Conservation (phyloP, 1,140 invertebrate species). For the Dinoponera quadriceps region DNA sequence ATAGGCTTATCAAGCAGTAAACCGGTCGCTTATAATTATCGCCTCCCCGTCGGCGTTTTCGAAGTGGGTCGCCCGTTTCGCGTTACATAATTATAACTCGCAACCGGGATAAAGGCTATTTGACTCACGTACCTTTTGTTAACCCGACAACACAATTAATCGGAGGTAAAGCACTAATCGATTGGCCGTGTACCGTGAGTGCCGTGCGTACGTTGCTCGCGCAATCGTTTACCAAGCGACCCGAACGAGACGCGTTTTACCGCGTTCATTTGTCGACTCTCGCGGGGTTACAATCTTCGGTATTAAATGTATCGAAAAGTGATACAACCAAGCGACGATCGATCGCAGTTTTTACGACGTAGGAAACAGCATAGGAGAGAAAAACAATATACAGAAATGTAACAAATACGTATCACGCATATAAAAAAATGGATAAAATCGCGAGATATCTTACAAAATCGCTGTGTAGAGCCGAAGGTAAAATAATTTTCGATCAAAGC, state of each 20-base stretch:
- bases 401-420: neutral
- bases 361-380: too few relatives aligned
- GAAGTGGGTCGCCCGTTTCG: conserved; percentile 38
- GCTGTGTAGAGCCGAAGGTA: neutral
- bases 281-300: neutral
- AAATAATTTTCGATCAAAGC: neutral
- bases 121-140: conserved; percentile 44
- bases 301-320: neutral
- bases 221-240: conserved; percentile 3
- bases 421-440: neutral
- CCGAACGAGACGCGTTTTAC: neutral
- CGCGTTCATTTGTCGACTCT: neutral
- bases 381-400: neutral
- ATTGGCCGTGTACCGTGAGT: neutral
- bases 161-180: conserved; percentile 7
- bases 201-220: neutral
- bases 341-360: too few relatives aligned
- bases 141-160: conserved; percentile 47
- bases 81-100: conserved; percentile 41
- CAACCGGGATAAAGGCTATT: conserved; percentile 30
- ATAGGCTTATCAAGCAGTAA: conserved; percentile 37
- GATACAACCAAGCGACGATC: neutral
- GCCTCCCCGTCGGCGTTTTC: conserved; percentile 21
- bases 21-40: conserved; percentile 42
- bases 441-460: neutral